A percentile compares a stretch with the other conserved stretches of the same genome.
Evolutionary conservation across 2,797 vertebrate species (phyloP).

Genomic region (Microctenopoma steveboyesi): DNA sequence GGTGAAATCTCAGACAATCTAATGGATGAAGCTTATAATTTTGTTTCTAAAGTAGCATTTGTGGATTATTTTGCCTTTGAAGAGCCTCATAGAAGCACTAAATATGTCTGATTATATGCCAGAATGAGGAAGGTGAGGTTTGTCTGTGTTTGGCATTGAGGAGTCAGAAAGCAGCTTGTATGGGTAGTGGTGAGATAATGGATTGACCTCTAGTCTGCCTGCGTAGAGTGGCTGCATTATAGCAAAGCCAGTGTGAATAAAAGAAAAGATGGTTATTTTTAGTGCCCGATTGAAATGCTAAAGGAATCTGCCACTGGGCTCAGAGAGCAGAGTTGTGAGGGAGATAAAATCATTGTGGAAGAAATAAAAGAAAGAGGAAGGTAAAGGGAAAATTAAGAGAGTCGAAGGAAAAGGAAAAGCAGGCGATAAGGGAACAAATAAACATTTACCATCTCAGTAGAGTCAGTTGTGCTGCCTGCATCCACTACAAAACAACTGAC

Average conservation of each 20-base stretch:
- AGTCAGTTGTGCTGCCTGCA: conserved; percentile 27
- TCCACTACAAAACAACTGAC: conserved; percentile 63
- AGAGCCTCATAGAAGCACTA: conserved; percentile 19
- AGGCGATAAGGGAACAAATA: conserved; percentile 33
- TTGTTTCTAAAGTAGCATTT: conserved; percentile 5
- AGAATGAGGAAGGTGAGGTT: conserved; percentile 45
- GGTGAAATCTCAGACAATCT: conserved; percentile 25
- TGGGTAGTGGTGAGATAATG: conserved; percentile 82
- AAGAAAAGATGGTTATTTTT: conserved; percentile 88
- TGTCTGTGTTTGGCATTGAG: conserved; percentile 41
- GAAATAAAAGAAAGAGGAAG: conserved; percentile 40
- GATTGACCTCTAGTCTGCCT: conserved; percentile 87
- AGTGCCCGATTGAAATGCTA: conserved; percentile 85
- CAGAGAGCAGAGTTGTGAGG: conserved; percentile 66
- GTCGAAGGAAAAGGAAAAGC: conserved; percentile 20
- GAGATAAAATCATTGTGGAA: conserved; percentile 68
- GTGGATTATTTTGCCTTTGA: conserved; percentile 12
- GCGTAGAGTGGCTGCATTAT: conserved; percentile 82
- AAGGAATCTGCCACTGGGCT: conserved; percentile 78
- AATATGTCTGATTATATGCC: conserved; percentile 24
- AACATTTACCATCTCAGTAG: conserved; percentile 24
- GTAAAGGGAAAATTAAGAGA: conserved; percentile 35
- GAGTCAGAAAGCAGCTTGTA: conserved; percentile 69
- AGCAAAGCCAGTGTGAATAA: conserved; percentile 86
- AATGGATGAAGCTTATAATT: conserved; percentile 4